A percentile compares a stretch with the other conserved stretches of the same genome.
These are phyloP conservation scores for Melanotaenia parkinsoni DNA, from an alignment of 2,797 vertebrate genomes.

Conservation along the genomic window DNA sequence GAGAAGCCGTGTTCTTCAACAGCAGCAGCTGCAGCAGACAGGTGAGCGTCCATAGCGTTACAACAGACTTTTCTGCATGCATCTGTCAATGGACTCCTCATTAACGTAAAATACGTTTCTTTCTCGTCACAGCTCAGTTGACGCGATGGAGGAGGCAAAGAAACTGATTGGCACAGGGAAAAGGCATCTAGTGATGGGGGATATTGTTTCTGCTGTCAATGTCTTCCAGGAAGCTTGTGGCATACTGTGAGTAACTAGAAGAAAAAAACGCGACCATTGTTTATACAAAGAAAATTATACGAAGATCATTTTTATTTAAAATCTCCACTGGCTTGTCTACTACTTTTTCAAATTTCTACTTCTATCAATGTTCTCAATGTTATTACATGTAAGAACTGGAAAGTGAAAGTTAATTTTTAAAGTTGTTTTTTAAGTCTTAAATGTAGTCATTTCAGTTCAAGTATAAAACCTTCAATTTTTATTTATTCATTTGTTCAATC, in stretches of 20 bases:
- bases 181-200: constrained; percentile 94
- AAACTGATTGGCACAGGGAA: constrained; percentile 93
- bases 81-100: too few species aligned
- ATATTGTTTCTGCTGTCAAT: constrained; percentile 91
- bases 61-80: neutral
- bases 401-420: too few species aligned
- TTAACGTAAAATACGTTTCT: neutral
- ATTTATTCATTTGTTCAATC: neutral
- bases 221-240: constrained; percentile 96
- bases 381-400: too few species aligned
- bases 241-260: constrained; percentile 89
- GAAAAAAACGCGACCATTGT: too few species aligned
- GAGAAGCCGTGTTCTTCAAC: constrained; percentile 84
- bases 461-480: too few species aligned
- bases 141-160: constrained; percentile 93
- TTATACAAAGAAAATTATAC: too few species aligned
- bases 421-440: too few species aligned
- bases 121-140: constrained; percentile 63
- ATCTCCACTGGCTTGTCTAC: too few species aligned
- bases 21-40: constrained; percentile 63
- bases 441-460: too few species aligned
- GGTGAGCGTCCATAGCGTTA: constrained; percentile 54
- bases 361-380: too few species aligned
- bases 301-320: too few species aligned
- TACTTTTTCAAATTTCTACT: too few species aligned